phyloP scores from a whole-genome alignment of 2,113 vertebrate species.

The Chionomys nivalis region DNA sequence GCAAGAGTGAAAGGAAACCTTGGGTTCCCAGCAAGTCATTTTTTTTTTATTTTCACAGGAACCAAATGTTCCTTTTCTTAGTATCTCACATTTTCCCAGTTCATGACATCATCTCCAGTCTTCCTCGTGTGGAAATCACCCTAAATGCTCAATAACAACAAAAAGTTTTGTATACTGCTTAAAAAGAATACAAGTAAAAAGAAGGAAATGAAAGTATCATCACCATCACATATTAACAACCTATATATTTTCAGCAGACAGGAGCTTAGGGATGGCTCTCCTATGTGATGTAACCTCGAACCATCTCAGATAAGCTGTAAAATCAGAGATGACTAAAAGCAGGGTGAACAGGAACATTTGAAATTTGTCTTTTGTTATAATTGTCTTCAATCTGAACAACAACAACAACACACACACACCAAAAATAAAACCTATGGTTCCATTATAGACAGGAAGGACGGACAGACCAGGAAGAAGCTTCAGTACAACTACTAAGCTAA shows the following conservation, averaged over 20 bases:
- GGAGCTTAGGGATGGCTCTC: neutral
- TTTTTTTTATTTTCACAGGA: neutral
- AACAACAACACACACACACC: neutral
- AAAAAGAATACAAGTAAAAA: neutral
- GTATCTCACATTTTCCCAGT: neutral
- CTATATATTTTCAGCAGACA: neutral
- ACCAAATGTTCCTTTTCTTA: conserved; percentile 23
- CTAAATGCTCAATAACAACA: neutral
- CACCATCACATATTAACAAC: too few species aligned
- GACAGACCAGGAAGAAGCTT: neutral
- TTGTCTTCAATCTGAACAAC: conserved; percentile 2
- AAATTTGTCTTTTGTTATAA: neutral
- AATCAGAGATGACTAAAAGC: neutral
- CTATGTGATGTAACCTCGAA: neutral
- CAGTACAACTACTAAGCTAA: neutral
- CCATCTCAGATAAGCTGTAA: neutral
- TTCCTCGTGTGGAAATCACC: neutral
- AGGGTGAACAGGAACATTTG: neutral
- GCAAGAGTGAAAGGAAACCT: neutral
- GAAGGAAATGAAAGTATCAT: neutral
- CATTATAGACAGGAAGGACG: neutral
- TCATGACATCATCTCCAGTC: neutral
- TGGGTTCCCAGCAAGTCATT: conserved; percentile 2
- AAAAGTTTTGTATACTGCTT: neutral
- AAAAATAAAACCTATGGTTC: neutral